These are phyloP conservation scores for Scalopus aquaticus DNA, from an alignment of 2,113 vertebrate species.

Conservation along the genomic window DNA sequence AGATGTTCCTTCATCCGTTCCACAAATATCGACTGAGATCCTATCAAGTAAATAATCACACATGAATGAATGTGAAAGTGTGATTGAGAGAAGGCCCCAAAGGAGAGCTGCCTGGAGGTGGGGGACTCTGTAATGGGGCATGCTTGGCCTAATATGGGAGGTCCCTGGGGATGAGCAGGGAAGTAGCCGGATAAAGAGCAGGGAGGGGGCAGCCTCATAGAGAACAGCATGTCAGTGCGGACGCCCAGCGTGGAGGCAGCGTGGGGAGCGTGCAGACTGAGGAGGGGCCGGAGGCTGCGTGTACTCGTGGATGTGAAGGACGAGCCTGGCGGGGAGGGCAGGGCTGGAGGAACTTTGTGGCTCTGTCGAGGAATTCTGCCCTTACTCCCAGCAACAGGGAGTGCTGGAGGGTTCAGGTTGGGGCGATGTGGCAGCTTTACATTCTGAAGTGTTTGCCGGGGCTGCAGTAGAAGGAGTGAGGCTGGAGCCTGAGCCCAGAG, in stretches of 20 bases:
- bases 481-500: neutral
- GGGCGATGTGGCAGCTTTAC: no score
- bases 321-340: no score
- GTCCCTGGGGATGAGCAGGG: neutral
- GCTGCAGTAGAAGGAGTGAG: neutral
- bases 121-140: neutral
- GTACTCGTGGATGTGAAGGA: accelerated
- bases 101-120: neutral
- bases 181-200: neutral
- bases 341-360: neutral
- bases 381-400: neutral
- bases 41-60: accelerated
- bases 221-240: neutral
- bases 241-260: neutral
- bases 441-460: neutral
- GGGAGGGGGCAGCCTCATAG: neutral
- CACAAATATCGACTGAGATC: neutral
- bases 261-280: neutral
- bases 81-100: neutral
- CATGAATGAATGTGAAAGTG: neutral
- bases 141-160: neutral
- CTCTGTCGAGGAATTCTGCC: neutral
- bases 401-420: neutral
- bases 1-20: neutral
- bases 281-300: no score